These are phyloP conservation scores for Nomia melanderi DNA, from an alignment of 1,140 invertebrate species.

Conservation along the genomic window DNA sequence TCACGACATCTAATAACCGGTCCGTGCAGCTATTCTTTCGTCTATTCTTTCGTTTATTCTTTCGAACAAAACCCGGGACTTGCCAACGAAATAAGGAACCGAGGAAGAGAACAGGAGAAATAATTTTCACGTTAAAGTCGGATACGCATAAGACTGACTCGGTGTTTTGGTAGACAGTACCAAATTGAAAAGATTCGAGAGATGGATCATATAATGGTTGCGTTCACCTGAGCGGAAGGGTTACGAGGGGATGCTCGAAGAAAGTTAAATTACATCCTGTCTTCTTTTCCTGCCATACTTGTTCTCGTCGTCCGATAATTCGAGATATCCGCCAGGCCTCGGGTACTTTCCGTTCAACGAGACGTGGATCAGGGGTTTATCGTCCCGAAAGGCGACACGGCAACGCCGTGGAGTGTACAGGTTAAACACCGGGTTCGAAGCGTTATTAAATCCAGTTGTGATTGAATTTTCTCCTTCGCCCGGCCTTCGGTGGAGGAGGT, in stretches of 20 bases:
- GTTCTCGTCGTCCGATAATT: constrained; percentile 9
- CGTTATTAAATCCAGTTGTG: constrained; percentile 58
- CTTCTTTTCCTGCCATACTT: background rate
- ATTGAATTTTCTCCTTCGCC: constrained; percentile 48
- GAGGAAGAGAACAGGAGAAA: background rate
- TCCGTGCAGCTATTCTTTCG: background rate
- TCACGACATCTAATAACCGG: constrained; percentile 26
- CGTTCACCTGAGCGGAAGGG: too few relatives aligned
- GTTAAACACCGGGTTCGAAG: constrained; percentile 43
- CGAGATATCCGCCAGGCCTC: background rate
- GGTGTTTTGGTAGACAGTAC: too few relatives aligned
- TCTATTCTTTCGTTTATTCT: background rate
- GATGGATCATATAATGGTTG: too few relatives aligned
- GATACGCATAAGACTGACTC: too few relatives aligned
- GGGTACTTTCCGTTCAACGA: constrained; percentile 34
- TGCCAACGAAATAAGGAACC: background rate
- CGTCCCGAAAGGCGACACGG: constrained; percentile 31
- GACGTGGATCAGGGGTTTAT: constrained; percentile 20
- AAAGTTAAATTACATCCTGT: background rate
- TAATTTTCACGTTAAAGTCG: too few relatives aligned
- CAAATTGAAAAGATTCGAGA: too few relatives aligned
- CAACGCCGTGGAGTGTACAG: constrained; percentile 42
- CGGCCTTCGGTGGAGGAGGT: background rate
- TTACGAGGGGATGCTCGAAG: background rate
- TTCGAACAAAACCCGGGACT: background rate